These are phyloP conservation scores for Brotula barbata DNA, from an alignment of 2,797 vertebrate genomes.

Conservation along the genomic window DNA sequence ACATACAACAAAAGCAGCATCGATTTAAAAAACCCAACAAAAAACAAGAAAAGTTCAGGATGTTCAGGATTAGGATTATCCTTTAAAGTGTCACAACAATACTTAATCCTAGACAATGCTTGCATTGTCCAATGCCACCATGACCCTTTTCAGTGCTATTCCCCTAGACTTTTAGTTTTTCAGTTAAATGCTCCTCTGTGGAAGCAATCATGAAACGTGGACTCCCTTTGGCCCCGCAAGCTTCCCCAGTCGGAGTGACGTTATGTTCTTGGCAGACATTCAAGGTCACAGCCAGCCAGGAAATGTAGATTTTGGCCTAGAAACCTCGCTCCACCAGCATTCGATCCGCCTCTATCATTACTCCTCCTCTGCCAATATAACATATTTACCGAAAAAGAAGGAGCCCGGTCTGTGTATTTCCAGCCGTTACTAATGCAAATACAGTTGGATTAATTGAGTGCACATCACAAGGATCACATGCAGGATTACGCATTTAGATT, in stretches of 20 bases:
- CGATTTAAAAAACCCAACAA: too few relatives aligned
- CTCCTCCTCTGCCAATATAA: background rate
- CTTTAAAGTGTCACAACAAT: background rate
- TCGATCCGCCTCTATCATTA: conserved; percentile 9
- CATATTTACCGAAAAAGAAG: conserved; percentile 5
- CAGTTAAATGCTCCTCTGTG: conserved; percentile 53
- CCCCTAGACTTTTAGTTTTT: conserved; percentile 18
- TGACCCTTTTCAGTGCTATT: background rate
- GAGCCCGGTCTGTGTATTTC: background rate
- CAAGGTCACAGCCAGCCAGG: conserved; percentile 41
- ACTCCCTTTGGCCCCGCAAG: conserved; percentile 42
- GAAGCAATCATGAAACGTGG: conserved; percentile 63
- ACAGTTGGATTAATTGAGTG: background rate
- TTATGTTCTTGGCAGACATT: conserved; percentile 56
- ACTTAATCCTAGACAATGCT: background rate
- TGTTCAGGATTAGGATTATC: too few relatives aligned
- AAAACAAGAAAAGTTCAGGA: too few relatives aligned
- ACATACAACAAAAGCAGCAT: too few relatives aligned
- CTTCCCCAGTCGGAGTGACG: conserved; percentile 54
- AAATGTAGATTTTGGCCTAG: conserved; percentile 47
- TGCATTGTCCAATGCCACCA: background rate
- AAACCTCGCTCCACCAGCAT: conserved; percentile 10
- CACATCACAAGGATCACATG: background rate
- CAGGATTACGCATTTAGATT: background rate
- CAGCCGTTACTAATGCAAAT: background rate